Evolutionary conservation across 64 coral and sea anemone species (phyloP).

Genomic region (Montipora foliosa): DNA sequence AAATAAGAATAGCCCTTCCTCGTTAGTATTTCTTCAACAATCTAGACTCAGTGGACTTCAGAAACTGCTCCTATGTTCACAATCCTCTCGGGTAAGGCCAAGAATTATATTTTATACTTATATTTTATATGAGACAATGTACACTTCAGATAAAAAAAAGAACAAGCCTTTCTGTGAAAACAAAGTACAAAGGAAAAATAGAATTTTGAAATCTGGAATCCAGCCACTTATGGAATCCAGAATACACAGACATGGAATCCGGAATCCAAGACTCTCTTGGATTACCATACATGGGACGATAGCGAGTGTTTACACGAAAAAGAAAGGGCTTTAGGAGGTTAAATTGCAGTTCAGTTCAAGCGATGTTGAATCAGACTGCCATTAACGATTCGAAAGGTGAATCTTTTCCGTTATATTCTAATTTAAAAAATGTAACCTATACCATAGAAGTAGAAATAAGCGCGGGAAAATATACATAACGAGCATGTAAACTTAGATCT

Average conservation of each 20-base stretch:
- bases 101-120: constrained; percentile 3
- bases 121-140: neutral
- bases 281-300: neutral
- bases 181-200: constrained; percentile 28
- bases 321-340: too few species aligned
- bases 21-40: constrained; percentile 1
- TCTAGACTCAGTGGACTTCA: constrained; percentile 17
- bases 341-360: too few species aligned
- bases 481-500: too few species aligned
- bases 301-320: too few species aligned
- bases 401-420: too few species aligned
- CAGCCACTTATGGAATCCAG: neutral
- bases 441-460: too few species aligned
- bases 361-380: too few species aligned
- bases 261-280: neutral
- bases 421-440: too few species aligned
- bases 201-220: constrained; percentile 23
- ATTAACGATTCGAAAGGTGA: too few species aligned
- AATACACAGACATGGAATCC: neutral
- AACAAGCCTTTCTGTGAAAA: constrained; percentile 8
- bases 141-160: constrained; percentile 21
- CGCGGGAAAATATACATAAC: too few species aligned
- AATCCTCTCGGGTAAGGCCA: neutral
- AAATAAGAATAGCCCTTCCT: constrained; percentile 30
- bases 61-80: neutral